Conservation (phyloP, 2,797 vertebrate species). For the Pseudochromis fuscus region DNA sequence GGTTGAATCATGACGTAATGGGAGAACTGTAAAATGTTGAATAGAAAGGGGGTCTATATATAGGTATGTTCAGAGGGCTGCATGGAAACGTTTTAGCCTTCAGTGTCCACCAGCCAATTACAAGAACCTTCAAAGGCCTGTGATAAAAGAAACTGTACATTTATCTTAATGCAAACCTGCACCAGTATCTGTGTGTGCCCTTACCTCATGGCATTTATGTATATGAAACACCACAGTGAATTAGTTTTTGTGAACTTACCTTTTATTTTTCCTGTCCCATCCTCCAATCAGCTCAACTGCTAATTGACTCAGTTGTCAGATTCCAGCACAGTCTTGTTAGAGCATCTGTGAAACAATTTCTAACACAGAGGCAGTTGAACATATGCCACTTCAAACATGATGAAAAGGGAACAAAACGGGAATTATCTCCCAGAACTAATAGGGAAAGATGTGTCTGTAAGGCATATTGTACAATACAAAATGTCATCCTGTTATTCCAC, state of each 20-base stretch:
- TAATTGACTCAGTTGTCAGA: constrained; percentile 35
- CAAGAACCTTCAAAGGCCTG: not conserved
- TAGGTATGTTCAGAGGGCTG: not conserved
- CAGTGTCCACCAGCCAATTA: not conserved
- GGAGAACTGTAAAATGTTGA: not conserved
- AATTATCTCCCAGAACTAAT: constrained; percentile 1
- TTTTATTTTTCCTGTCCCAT: not conserved
- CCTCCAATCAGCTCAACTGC: not conserved
- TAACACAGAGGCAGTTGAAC: constrained; percentile 3
- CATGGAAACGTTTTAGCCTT: constrained; percentile 3
- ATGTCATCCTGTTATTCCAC: not conserved
- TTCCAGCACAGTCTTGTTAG: not conserved
- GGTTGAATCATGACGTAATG: constrained; percentile 6
- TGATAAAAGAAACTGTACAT: constrained; percentile 9
- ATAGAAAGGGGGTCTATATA: not conserved
- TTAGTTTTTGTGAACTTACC: not conserved
- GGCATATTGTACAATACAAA: not conserved
- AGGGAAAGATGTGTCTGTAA: not conserved
- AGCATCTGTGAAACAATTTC: constrained; percentile 18
- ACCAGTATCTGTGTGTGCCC: not conserved
- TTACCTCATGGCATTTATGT: not conserved
- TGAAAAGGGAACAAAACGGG: constrained; percentile 13
- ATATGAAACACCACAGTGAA: not conserved
- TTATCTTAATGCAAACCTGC: not conserved
- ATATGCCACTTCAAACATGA: constrained; percentile 15